Conservation (phyloP, 2,888 invertebrate species). For the Corbicula japonica region DNA sequence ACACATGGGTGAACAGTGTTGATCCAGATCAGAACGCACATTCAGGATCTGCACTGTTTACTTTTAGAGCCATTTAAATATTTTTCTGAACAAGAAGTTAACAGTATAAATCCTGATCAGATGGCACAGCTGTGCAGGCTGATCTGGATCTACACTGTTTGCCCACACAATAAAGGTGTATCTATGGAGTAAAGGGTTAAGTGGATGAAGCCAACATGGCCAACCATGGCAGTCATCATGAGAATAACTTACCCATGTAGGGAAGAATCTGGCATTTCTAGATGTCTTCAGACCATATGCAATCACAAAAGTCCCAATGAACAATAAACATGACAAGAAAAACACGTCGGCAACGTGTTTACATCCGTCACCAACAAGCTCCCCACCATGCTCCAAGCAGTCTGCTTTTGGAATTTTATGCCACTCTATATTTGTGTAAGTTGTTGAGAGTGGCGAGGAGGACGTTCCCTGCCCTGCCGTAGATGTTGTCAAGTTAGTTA, state of each 20-base stretch:
- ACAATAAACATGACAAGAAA: conserved; percentile 97
- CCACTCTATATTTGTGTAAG: conserved; percentile 39
- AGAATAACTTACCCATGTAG: conserved; percentile 91
- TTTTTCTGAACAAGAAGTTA: too few species aligned
- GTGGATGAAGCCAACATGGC: too few species aligned
- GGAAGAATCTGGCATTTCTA: conserved; percentile 97
- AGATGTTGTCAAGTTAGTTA: neutral
- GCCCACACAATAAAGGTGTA: neutral
- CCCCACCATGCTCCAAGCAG: conserved; percentile 53
- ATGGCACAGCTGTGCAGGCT: neutral
- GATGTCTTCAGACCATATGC: conserved; percentile 96
- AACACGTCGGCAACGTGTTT: conserved; percentile 90
- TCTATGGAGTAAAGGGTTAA: too few species aligned
- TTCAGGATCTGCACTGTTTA: too few species aligned
- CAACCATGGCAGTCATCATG: too few species aligned
- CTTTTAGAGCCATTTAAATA: too few species aligned
- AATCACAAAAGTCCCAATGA: conserved; percentile 96
- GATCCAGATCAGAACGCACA: too few species aligned
- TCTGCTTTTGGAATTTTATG: conserved; percentile 50
- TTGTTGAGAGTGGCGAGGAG: neutral
- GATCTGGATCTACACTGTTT: neutral
- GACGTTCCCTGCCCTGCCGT: too few species aligned
- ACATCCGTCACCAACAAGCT: conserved; percentile 57
- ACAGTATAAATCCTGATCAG: too few species aligned
- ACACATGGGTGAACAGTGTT: too few species aligned